Percentiles rank a stretch among this genome's conserved stretches.
Conservation (phyloP, 2,888 invertebrate genomes). For the Argyra leucocephala region DNA sequence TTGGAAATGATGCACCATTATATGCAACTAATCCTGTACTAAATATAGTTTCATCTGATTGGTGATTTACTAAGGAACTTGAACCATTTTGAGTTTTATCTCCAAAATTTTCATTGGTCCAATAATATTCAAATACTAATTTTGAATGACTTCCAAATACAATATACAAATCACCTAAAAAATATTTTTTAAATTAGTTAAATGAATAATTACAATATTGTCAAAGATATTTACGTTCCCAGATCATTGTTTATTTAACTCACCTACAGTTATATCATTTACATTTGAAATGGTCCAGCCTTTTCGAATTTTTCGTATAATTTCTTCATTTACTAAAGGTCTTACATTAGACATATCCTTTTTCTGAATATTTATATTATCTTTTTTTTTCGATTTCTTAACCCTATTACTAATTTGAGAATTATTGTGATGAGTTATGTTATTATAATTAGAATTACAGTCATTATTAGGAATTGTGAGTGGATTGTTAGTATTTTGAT, state of each 20-base stretch:
- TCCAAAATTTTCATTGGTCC: slow-evolving; percentile 49
- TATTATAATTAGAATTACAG: slow-evolving; percentile 13
- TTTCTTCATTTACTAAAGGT: slow-evolving; percentile 39
- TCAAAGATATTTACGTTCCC: background rate
- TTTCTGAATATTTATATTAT: slow-evolving; percentile 18
- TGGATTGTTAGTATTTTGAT: too few species aligned
- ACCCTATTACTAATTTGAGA: background rate
- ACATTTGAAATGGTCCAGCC: slow-evolving; percentile 74
- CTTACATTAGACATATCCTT: slow-evolving; percentile 30
- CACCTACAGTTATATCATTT: slow-evolving; percentile 66
- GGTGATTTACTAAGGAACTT: background rate
- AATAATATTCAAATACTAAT: slow-evolving; percentile 69
- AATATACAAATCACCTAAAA: slow-evolving; percentile 66
- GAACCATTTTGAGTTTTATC: slow-evolving; percentile 11
- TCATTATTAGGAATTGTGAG: background rate
- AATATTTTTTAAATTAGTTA: background rate
- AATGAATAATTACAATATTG: background rate
- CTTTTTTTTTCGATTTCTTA: slow-evolving; percentile 17
- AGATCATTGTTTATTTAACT: background rate
- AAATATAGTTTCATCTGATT: slow-evolving; percentile 9
- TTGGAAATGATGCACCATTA: slow-evolving; percentile 20
- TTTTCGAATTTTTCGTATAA: slow-evolving; percentile 38
- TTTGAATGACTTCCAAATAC: slow-evolving; percentile 67
- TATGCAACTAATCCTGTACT: slow-evolving; percentile 33
- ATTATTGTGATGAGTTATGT: slow-evolving; percentile 16